Evolutionary conservation across 2,113 vertebrate species (phyloP).

Genomic region (Equus przewalskii): DNA sequence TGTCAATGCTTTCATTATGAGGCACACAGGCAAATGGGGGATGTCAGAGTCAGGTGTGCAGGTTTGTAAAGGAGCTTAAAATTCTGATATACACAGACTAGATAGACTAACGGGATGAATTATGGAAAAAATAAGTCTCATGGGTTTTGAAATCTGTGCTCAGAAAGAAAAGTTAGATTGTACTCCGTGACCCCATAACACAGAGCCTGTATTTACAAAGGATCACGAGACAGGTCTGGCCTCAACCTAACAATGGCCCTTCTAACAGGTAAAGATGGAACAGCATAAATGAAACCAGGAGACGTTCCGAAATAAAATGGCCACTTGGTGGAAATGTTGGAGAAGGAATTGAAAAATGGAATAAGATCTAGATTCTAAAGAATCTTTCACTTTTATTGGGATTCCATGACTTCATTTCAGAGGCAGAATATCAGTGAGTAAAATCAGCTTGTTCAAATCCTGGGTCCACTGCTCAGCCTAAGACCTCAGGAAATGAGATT

Average conservation of each 20-base stretch:
- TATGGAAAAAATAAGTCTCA: background rate
- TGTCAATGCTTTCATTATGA: background rate
- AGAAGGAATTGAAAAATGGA: background rate
- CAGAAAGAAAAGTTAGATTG: background rate
- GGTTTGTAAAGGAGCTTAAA: background rate
- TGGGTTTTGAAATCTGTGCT: background rate
- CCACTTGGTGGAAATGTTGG: background rate
- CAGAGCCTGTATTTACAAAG: background rate
- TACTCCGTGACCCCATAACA: background rate
- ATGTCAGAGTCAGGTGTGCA: background rate
- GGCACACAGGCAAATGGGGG: background rate
- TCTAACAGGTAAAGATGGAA: background rate
- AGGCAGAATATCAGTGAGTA: background rate
- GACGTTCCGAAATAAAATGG: background rate
- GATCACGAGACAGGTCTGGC: background rate
- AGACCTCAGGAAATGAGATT: too few relatives aligned
- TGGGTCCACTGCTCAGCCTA: background rate
- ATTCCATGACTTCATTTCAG: background rate
- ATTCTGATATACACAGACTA: background rate
- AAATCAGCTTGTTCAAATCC: background rate
- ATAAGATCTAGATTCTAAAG: background rate
- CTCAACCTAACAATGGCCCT: background rate
- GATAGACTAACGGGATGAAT: background rate
- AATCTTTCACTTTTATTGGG: background rate
- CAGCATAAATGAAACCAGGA: background rate